phyloP scores from a whole-genome alignment of 2,113 vertebrate species.

The Hippocampus comes region DNA sequence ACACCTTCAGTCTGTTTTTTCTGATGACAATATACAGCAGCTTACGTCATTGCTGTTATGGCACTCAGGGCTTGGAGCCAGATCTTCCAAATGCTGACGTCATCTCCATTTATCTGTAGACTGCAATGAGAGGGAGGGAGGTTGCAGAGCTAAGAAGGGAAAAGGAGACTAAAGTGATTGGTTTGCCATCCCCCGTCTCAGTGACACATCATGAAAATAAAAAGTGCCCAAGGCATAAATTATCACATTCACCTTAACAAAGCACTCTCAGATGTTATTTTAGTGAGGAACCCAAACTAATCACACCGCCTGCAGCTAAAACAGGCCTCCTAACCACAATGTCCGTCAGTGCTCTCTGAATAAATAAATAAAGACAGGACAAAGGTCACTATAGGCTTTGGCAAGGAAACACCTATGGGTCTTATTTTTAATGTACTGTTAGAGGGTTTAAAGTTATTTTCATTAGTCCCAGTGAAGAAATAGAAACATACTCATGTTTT shows the following conservation, averaged over 20 bases:
- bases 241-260: conserved; percentile 75
- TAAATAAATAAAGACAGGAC: conserved; percentile 71
- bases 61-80: conserved; percentile 67
- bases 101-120: conserved; percentile 66
- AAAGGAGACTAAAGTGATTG: conserved; percentile 67
- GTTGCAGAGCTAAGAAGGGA: conserved; percentile 22
- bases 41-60: conserved; percentile 68
- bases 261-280: conserved; percentile 74
- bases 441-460: conserved; percentile 26
- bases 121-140: conserved; percentile 44
- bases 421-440: conserved; percentile 36
- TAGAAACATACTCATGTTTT: conserved; percentile 44
- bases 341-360: conserved; percentile 64
- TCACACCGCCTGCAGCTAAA: conserved; percentile 61
- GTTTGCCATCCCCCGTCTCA: conserved; percentile 67
- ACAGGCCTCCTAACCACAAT: conserved; percentile 63
- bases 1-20: background rate
- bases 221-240: conserved; percentile 70
- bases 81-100: conserved; percentile 72
- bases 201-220: conserved; percentile 78
- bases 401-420: conserved; percentile 43
- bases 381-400: conserved; percentile 71
- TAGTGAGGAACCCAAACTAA: conserved; percentile 70
- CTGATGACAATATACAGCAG: conserved; percentile 55
- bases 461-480: conserved; percentile 39